Percentiles rank a stretch among this genome's conserved stretches.
Conservation (phyloP, 2,113 vertebrate species). For the Bos javanicus region DNA sequence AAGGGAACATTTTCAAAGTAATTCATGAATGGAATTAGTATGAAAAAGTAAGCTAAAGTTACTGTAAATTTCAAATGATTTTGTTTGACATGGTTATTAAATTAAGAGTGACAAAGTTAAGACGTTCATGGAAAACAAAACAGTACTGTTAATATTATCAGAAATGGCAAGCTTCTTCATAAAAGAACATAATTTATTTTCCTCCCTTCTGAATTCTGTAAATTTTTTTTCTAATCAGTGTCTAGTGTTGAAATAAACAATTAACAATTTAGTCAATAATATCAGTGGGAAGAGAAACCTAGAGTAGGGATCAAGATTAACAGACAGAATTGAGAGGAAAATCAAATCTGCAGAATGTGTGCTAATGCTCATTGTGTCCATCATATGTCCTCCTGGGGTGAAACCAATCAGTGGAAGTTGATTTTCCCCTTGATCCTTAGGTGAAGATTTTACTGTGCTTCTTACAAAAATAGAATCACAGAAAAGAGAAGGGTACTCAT, state of each 20-base stretch:
- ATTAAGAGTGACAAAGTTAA: neutral
- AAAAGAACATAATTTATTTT: neutral
- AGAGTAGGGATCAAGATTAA: neutral
- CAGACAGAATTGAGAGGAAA: neutral
- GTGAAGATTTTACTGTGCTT: neutral
- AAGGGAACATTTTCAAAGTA: neutral
- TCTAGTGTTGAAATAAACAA: neutral
- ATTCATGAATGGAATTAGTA: neutral
- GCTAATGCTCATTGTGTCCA: rapidly evolving
- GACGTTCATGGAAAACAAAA: neutral
- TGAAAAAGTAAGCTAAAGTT: neutral
- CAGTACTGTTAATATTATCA: neutral
- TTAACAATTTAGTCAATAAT: neutral
- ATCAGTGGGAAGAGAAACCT: neutral
- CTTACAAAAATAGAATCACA: neutral
- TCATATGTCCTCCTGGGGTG: neutral
- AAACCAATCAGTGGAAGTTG: neutral
- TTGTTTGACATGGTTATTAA: neutral
- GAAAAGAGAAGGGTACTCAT: neutral
- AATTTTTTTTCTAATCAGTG: neutral
- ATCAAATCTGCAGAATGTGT: rapidly evolving
- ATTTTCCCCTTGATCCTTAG: neutral
- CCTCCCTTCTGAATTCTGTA: neutral
- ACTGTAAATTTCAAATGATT: neutral
- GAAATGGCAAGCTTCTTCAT: neutral